phyloP scores from a whole-genome alignment of 2,797 vertebrate genomes.

The Prunella strophiata region DNA sequence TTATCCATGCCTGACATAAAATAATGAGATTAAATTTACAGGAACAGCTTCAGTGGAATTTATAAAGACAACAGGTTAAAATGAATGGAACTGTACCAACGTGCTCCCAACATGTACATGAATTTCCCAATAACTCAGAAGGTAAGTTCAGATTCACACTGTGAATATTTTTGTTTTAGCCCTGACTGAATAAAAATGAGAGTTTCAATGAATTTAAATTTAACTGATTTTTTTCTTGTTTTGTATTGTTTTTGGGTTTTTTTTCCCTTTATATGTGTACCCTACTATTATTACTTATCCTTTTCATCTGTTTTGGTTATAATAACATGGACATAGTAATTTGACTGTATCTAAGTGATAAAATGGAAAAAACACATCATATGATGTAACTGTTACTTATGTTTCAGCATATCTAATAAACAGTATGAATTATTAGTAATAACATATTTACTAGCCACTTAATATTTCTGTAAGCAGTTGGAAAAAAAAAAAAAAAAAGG shows the following conservation, averaged over 20 bases:
- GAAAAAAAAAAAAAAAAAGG: not conserved
- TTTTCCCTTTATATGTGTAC: not conserved
- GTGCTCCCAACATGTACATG: not conserved
- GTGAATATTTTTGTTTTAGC: not conserved
- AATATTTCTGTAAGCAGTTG: not conserved
- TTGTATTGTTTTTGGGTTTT: not conserved
- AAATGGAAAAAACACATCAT: not conserved
- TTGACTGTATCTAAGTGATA: not conserved
- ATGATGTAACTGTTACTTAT: not conserved
- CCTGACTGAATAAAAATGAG: not conserved
- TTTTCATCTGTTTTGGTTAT: not conserved
- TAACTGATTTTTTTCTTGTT: not conserved
- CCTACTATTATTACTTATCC: not conserved
- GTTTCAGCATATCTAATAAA: not conserved
- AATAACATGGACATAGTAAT: not conserved
- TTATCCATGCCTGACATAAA: not conserved
- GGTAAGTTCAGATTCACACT: not conserved
- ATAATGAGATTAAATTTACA: not conserved
- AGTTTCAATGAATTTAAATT: not conserved
- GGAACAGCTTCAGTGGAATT: not conserved
- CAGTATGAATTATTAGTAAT: not conserved
- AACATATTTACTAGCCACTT: not conserved
- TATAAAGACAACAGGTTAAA: not conserved
- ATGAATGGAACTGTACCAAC: not conserved
- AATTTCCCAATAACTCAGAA: not conserved